Percentiles rank a stretch among this genome's conserved stretches.
These are phyloP conservation scores for Drosophila antonietae DNA, from an alignment of 2,888 invertebrate genomes.

Conservation along the genomic window DNA sequence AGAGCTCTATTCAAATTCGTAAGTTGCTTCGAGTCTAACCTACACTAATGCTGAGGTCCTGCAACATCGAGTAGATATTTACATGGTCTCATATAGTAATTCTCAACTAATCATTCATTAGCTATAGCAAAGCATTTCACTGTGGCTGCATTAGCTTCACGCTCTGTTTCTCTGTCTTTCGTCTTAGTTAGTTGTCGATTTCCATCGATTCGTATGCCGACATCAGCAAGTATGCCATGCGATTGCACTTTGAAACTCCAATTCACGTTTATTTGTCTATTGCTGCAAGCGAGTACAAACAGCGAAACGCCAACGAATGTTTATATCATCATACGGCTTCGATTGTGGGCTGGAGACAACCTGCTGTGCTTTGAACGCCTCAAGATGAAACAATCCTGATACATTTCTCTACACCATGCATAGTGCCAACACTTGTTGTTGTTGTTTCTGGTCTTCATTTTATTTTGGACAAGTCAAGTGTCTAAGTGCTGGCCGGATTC, in stretches of 20 bases:
- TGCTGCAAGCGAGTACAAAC: constrained; percentile 50
- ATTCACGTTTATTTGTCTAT: constrained; percentile 45
- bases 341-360: constrained; percentile 69
- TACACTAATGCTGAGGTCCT: not conserved
- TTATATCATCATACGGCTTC: constrained; percentile 61
- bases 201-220: not conserved
- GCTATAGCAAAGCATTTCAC: not conserved
- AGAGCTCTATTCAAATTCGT: too few species aligned
- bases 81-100: too few species aligned
- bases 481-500: constrained; percentile 67
- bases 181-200: constrained; percentile 3
- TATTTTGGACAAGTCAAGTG: constrained; percentile 73
- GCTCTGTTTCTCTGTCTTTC: not conserved
- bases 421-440: constrained; percentile 8
- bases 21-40: too few species aligned
- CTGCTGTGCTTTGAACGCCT: constrained; percentile 76
- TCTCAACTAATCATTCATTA: not conserved
- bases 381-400: constrained; percentile 74
- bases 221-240: not conserved
- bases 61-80: not conserved
- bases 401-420: constrained; percentile 52
- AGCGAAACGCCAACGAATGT: constrained; percentile 54
- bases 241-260: constrained; percentile 25
- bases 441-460: constrained; percentile 9
- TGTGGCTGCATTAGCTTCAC: not conserved